Conservation (phyloP, 2,888 invertebrate genomes). For the Pyrocoelia pectoralis region DNA sequence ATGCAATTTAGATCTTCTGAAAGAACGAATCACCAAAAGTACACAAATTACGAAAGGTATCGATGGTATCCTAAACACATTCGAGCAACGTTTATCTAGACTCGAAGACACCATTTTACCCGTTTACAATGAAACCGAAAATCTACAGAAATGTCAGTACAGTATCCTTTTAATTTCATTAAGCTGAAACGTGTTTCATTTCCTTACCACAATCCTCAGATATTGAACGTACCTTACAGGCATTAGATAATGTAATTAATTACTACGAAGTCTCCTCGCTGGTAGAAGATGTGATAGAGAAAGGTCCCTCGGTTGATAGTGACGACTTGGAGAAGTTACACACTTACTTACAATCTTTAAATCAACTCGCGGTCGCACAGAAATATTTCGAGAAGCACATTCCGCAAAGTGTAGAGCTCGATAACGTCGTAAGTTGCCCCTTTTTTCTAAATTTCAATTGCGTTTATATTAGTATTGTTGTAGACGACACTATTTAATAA, state of each 20-base stretch:
- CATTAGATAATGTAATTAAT: slow-evolving; percentile 92
- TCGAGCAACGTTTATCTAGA: slow-evolving; percentile 88
- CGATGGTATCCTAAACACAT: slow-evolving; percentile 87
- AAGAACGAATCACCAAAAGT: slow-evolving; percentile 83
- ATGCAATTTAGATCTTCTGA: slow-evolving; percentile 73
- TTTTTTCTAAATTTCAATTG: slow-evolving; percentile 1
- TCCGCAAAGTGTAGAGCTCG: slow-evolving; percentile 91
- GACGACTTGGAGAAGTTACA: slow-evolving; percentile 65
- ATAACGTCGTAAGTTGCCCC: slow-evolving; percentile 83
- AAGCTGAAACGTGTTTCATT: no score
- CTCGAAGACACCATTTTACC: slow-evolving; percentile 93
- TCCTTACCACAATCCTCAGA: no score
- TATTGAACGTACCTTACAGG: slow-evolving; percentile 87
- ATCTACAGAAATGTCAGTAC: slow-evolving; percentile 88
- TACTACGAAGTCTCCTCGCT: slow-evolving; percentile 96
- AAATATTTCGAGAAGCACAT: slow-evolving; percentile 93
- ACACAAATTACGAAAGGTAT: slow-evolving; percentile 85
- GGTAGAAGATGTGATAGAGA: slow-evolving; percentile 84
- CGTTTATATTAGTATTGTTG: slow-evolving; percentile 42
- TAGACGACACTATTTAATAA: slow-evolving; percentile 78
- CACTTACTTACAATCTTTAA: slow-evolving; percentile 74
- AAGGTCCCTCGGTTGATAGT: slow-evolving; percentile 77
- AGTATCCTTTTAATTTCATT: no score
- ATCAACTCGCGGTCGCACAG: slow-evolving; percentile 85
- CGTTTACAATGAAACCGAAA: slow-evolving; percentile 94